Base-by-base conservation (phyloP, 1,140 invertebrate species). In the Drosophila seguyi region DNA sequence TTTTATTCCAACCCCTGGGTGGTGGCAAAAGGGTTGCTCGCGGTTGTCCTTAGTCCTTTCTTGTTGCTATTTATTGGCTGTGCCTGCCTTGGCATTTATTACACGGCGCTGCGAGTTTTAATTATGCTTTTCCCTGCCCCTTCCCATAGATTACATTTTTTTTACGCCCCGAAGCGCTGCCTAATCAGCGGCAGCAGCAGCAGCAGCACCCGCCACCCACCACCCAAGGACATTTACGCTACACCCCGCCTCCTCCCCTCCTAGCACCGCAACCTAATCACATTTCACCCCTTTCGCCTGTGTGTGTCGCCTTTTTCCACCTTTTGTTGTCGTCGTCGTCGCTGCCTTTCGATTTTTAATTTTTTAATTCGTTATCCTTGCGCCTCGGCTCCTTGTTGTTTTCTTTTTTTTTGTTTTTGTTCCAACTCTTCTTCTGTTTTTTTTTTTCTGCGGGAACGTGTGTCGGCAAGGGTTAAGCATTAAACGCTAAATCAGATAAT, bases 361-460 rank as follows among this genome's bases (percentile, higher is more conserved):
- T 90, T 90, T 90, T 90, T 90, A 90, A 90, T 90, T 90, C 85
- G 85, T 90, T 90, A 90, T 90, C 85, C 85, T 88, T 88, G 85
- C 84, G 84, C 81, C 86, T 81, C 50, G 20, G 34, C 36, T 71
- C 42, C 44, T 58, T 53, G 27, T 58, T 41, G 4, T 34, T 58
- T 57, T 50, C 29, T 25, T 39, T 39, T 38, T 31, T 52, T 31
- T 20, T 47, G 57, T 36, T 38, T 18, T 18, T 20, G 25, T 29
- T 7, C 16, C 56, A 61, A 63, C 61, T 50, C 22, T 16, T n/a
- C 25, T 45, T 48, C 13, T n/a, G n/a, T 31, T 20, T 45, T 22
- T 22, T 22, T n/a, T 63, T 59, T 41, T 34, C 16, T 38, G 56
- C 45, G 57, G 71, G 56, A 75, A 66, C 82, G 82, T 82, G 79